Base-by-base conservation (phyloP, 2,113 vertebrate genomes). In the Pardalotus punctatus region DNA sequence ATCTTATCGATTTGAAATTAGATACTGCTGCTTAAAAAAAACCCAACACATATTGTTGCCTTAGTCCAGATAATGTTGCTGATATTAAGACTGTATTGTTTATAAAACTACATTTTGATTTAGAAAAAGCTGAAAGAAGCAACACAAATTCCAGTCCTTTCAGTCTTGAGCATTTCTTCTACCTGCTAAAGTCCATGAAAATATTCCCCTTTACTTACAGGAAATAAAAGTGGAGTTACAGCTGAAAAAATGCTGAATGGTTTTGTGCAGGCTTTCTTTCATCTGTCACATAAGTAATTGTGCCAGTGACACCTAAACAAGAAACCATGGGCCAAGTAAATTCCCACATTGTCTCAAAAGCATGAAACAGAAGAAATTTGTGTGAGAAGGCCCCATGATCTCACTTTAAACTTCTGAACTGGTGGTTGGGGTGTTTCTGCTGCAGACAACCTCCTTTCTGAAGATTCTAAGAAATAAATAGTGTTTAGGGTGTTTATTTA, bases 261-360 rank as follows among this genome's bases (percentile, higher is more conserved):
- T 81, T 81, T 35, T 76, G 17, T 80, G 18, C 23, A 48, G 17
- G 29, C 20, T 82, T 51, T 90, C 11, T 67, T 77, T 80, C 31
- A 65, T 31, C 9, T 0, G 0, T 77, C 23, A 58, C 9, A 1
- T 13, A 22, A 71, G 18, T 31, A 72, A 58, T 33, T 61, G 35
- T 19, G 24, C 51, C 56, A 61, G n/a, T 27, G 43, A 54, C 28
- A 45, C 10, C 36, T 36, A 35, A 42, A 60, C 11, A 62, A 40
- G 61, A 53, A 89, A 31, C 5, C n/a, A 1, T 6, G 10, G 57
- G 20, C 28, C 15, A 42, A 50, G 27, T 12, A 22, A 81, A 31
- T 24, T 48, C 58, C 10, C 25, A 76, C 12, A 4, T 84, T 84
- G 77, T 78, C 38, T 48, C 51, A 64, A 35, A 81, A 93, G 47